Evolutionary conservation across 2,797 vertebrate genomes (phyloP).

Genomic region (Enteromius mattozi): DNA sequence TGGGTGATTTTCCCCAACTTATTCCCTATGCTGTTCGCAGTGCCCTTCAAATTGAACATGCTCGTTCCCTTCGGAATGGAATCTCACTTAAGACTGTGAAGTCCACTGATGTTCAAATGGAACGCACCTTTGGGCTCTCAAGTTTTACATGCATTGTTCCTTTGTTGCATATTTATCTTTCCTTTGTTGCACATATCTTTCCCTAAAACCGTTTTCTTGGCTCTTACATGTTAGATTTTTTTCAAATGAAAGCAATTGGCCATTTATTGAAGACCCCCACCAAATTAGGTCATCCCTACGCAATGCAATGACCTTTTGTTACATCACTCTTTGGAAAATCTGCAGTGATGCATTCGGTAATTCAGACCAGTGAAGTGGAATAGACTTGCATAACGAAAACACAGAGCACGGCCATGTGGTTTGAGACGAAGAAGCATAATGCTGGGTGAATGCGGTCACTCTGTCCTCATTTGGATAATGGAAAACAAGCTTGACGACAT

Average conservation of each 20-base stretch:
- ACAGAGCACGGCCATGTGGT: neutral
- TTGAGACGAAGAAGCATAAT: neutral
- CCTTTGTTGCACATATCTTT: neutral
- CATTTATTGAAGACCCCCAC: neutral
- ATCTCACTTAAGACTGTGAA: no score
- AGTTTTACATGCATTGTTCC: no score
- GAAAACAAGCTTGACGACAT: neutral
- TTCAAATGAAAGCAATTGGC: neutral
- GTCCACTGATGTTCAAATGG: no score
- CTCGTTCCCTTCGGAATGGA: no score
- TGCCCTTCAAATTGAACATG: no score
- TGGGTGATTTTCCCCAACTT: no score
- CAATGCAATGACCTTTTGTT: conserved; percentile 8
- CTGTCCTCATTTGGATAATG: neutral
- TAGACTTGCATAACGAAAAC: conserved; percentile 56
- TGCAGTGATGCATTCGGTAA: conserved; percentile 15
- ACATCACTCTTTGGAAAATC: conserved; percentile 44
- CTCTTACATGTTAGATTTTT: neutral
- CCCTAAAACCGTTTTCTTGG: neutral
- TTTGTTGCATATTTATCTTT: neutral
- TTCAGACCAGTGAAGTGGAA: conserved; percentile 56
- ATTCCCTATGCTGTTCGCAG: no score
- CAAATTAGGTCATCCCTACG: neutral
- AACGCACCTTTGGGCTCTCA: no score
- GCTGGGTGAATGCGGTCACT: conserved; percentile 12